Percentiles rank a stretch among this genome's conserved stretches.
These are phyloP conservation scores for Cartodere bifasciata DNA, from an alignment of 2,888 invertebrate genomes.

Conservation along the genomic window DNA sequence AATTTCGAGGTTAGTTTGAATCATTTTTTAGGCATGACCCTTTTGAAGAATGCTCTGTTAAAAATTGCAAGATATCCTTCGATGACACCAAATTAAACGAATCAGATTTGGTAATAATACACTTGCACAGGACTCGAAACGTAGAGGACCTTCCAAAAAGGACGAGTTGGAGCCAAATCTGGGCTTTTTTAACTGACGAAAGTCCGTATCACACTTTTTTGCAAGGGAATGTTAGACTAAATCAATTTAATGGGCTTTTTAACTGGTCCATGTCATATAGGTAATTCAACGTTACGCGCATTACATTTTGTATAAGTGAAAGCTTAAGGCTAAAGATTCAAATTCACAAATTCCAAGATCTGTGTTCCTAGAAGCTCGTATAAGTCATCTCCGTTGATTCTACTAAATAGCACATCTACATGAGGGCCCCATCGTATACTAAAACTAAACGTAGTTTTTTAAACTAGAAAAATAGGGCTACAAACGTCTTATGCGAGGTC, in stretches of 20 bases:
- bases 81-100: constrained; percentile 33
- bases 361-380: too few relatives aligned
- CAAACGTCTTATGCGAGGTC: too few relatives aligned
- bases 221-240: constrained; percentile 24
- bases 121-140: constrained; percentile 38
- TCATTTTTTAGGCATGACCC: constrained; percentile 37
- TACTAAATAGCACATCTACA: too few relatives aligned
- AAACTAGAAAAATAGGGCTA: too few relatives aligned
- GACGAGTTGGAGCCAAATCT: constrained; percentile 41
- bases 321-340: too few relatives aligned
- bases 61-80: constrained; percentile 49
- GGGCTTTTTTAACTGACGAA: constrained; percentile 61
- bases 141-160: constrained; percentile 40
- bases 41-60: constrained; percentile 45
- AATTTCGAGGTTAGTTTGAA: too few relatives aligned
- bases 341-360: too few relatives aligned
- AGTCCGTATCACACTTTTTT: constrained; percentile 49
- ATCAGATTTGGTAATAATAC: constrained; percentile 54
- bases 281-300: too few relatives aligned
- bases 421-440: too few relatives aligned
- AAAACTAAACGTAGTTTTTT: too few relatives aligned
- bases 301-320: too few relatives aligned
- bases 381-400: too few relatives aligned
- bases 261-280: constrained; percentile 61
- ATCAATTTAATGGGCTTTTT: constrained; percentile 45